These are phyloP conservation scores for Puffinus mauretanicus DNA, from an alignment of 2,113 vertebrate species.

Conservation along the genomic window DNA sequence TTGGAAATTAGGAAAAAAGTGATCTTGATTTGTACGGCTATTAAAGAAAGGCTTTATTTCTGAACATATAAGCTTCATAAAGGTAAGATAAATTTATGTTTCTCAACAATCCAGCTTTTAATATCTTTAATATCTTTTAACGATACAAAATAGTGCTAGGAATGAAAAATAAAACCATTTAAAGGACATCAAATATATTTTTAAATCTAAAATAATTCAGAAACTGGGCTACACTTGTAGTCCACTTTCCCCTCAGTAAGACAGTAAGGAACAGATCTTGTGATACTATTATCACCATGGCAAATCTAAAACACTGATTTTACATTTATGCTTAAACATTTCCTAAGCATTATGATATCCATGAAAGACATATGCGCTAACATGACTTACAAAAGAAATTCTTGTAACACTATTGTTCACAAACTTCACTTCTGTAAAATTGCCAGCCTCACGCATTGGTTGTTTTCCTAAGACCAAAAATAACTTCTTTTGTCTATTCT, in stretches of 20 bases:
- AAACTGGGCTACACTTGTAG: not conserved
- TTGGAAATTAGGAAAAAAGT: not conserved
- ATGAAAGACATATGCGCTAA: not conserved
- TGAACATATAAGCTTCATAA: not conserved
- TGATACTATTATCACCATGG: not conserved
- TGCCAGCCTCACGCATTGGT: not conserved
- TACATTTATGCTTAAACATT: not conserved
- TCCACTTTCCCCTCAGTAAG: not conserved
- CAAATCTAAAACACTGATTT: not conserved
- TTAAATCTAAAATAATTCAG: not conserved
- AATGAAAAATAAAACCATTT: not conserved
- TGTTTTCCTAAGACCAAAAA: not conserved
- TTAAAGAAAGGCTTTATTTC: not conserved
- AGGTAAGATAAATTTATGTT: not conserved
- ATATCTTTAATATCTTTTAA: not conserved
- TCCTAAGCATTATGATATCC: not conserved
- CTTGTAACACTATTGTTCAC: not conserved
- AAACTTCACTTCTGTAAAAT: not conserved
- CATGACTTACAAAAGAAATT: not conserved
- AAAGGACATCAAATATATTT: fast-evolving
- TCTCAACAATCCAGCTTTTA: not conserved
- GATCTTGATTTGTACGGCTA: not conserved
- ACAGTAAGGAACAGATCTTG: not conserved
- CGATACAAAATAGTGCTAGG: not conserved
- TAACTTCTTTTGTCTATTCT: not conserved